Evolutionary conservation across 2,113 vertebrate genomes (phyloP), one percentile per base, ranked within the genome.

Genomic region (Saiga tatarica): DNA sequence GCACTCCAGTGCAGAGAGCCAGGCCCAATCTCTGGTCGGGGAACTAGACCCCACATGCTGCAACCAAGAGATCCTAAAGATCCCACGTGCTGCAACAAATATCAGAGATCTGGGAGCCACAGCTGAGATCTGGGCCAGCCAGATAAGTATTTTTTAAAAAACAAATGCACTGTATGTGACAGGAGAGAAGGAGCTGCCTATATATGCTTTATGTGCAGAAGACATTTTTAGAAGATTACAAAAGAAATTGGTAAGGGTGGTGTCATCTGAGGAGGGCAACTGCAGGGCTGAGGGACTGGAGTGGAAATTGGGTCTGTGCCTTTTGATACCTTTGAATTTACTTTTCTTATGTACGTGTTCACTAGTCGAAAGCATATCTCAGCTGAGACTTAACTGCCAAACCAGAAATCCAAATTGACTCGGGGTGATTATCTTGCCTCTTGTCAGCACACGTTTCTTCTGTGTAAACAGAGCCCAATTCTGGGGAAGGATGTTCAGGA

Each of bases 11-110:
- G 36, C n/a, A 39, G 71, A 74, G 71, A 42, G 71, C 71, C 23
- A 12, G 12, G 71, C 3, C 26, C 23, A 76, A 0, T 2, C 12
- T 42, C 71, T 15, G 23, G 12, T 42, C 6, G 2, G 39, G 23
- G 39, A 26, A 4, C 23, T 14, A 76, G 39, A 42, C 14, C 71
- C 36, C 23, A 76, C 36, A 0, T 25, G n/a, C 71, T 25, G 64
- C 64, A 36, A 11, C 64, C n/a, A 21, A 36, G 64, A 36, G 64
- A n/a, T n/a, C 33, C 62, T 67, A 5, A n/a, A 67, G 33, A 8
- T 4, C 16, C 60, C 60, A 16, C 8, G 4, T 74, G 67, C 36
- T 26, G 12, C 39, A 15, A 15, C 3, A 1, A 26, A 7, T 14
- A 26, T 13, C 23, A 42, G 39, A 15, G 71, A 26, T 26, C n/a